These are phyloP conservation scores for Hypothenemus hampei DNA, from an alignment of 1,140 invertebrate genomes.

Conservation along the genomic window DNA sequence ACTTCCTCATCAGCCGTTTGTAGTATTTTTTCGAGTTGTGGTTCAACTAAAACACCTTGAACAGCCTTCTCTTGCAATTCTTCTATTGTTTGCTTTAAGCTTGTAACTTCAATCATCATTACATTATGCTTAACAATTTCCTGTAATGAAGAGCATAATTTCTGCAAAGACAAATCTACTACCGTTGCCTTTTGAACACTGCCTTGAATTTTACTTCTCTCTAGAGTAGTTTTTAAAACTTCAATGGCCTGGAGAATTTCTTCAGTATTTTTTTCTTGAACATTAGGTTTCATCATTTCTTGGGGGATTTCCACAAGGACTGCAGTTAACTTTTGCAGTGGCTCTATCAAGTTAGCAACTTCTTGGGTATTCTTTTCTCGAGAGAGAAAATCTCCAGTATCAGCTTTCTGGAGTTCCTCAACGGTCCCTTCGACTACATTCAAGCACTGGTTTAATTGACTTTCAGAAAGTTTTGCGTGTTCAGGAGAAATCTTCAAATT, in stretches of 20 bases:
- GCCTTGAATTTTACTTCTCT: too few species aligned
- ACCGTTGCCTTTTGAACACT: too few species aligned
- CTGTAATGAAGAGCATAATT: neutral
- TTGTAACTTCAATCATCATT: neutral
- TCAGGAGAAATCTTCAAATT: slow-evolving; percentile 10
- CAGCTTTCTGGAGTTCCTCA: too few species aligned
- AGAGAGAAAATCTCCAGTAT: neutral
- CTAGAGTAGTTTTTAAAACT: too few species aligned
- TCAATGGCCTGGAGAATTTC: too few species aligned
- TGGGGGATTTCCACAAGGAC: slow-evolving; percentile 3
- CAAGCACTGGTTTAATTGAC: slow-evolving; percentile 5
- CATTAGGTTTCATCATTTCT: slow-evolving; percentile 9
- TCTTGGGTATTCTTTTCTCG: neutral
- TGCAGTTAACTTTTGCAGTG: slow-evolving; percentile 8
- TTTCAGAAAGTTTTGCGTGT: slow-evolving; percentile 20
- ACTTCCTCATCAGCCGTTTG: neutral
- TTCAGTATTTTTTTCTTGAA: neutral
- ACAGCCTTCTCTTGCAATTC: too few species aligned
- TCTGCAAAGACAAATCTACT: neutral
- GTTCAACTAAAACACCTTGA: too few species aligned
- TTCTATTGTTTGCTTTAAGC: too few species aligned
- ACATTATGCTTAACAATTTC: neutral
- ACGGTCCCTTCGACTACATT: neutral
- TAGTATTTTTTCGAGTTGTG: too few species aligned
- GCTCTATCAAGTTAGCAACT: slow-evolving; percentile 4